phyloP scores from a whole-genome alignment of 2,797 vertebrate genomes.

The Pteropus rufus region DNA sequence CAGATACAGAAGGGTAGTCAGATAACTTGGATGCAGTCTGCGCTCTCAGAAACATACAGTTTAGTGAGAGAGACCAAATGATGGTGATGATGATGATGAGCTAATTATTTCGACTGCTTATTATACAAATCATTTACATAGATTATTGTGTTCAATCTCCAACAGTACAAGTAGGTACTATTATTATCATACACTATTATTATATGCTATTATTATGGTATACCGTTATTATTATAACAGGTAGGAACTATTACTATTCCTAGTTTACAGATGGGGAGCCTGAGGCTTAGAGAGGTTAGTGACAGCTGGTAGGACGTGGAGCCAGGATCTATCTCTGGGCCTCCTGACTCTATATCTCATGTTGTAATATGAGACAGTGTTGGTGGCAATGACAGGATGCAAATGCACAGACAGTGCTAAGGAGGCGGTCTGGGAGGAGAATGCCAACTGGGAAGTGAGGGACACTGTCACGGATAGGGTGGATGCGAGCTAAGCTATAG shows the following conservation, averaged over 20 bases:
- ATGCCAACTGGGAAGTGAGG: not conserved
- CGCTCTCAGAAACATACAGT: not conserved
- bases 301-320: not conserved
- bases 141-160: not conserved
- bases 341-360: not conserved
- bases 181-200: not conserved
- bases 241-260: not conserved
- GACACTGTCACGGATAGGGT: not conserved
- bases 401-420: not conserved
- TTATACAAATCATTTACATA: not conserved
- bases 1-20: not conserved
- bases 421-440: not conserved
- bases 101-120: not conserved
- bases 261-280: not conserved
- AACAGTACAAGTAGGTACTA: not conserved
- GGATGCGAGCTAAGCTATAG: not conserved
- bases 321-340: not conserved
- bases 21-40: not conserved
- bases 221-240: not conserved
- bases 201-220: not conserved
- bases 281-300: not conserved
- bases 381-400: not conserved
- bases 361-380: not conserved
- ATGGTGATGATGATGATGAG: not conserved
- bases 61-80: not conserved